phyloP scores from a whole-genome alignment of 2,113 vertebrate species.

The Thalassarche chlororhynchos region DNA sequence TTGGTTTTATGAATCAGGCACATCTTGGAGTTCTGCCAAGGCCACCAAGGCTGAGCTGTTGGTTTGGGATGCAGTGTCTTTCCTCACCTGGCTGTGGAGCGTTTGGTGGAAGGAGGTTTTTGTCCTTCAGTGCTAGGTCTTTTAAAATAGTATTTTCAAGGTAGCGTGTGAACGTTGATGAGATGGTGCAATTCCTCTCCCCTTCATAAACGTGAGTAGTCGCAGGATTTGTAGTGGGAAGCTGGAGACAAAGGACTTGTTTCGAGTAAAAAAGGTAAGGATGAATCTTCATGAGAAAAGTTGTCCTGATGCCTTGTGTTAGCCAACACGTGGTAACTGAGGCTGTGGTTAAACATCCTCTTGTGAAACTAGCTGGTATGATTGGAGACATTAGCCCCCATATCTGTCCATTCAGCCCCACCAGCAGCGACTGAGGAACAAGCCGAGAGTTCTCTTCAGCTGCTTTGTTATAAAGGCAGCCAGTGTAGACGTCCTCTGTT shows the following conservation, averaged over 20 bases:
- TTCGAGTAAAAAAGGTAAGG: background rate
- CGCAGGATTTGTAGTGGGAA: background rate
- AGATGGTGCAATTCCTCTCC: background rate
- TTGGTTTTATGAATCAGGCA: background rate
- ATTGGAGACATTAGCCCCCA: rapidly evolving
- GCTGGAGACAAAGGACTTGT: background rate
- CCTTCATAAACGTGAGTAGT: background rate
- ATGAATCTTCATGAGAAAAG: background rate
- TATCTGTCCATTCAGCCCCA: background rate
- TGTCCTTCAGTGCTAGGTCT: background rate
- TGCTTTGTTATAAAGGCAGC: background rate
- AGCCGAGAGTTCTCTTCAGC: background rate
- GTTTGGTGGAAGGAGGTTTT: background rate
- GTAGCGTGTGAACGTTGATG: rapidly evolving
- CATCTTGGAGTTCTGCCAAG: background rate
- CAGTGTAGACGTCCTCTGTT: background rate
- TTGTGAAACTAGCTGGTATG: background rate
- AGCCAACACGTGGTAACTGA: background rate
- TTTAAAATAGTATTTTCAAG: background rate
- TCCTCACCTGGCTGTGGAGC: background rate
- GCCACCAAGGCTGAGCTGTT: background rate
- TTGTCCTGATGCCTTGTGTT: background rate
- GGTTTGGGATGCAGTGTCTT: background rate
- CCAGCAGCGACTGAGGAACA: background rate
- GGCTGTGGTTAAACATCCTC: background rate